These are phyloP conservation scores for Elysia crispata DNA, from an alignment of 2,888 invertebrate genomes.

Conservation along the genomic window DNA sequence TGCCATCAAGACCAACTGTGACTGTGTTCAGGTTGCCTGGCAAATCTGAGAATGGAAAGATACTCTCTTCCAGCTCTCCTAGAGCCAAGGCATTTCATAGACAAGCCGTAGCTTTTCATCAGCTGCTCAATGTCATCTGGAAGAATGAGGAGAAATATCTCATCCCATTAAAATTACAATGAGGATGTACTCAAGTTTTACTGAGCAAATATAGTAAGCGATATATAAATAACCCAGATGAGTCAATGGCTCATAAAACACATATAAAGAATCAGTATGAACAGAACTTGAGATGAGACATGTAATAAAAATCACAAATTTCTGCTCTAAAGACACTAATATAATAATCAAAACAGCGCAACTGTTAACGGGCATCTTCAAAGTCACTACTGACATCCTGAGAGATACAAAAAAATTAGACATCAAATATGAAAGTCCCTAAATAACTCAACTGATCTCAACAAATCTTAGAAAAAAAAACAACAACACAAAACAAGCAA, in stretches of 20 bases:
- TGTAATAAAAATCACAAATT: too few species aligned
- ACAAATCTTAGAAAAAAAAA: neutral
- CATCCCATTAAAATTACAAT: neutral
- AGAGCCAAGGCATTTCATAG: conserved; percentile 82
- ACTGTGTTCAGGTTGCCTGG: neutral
- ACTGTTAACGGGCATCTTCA: too few species aligned
- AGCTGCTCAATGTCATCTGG: conserved; percentile 81
- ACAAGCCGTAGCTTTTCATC: conserved; percentile 82
- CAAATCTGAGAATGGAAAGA: conserved; percentile 88
- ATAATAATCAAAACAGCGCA: too few species aligned
- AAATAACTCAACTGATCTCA: too few species aligned
- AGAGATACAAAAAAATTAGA: too few species aligned
- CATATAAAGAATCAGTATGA: too few species aligned
- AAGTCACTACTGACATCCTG: too few species aligned
- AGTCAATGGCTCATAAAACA: neutral
- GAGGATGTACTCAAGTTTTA: neutral
- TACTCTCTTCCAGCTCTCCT: conserved; percentile 91
- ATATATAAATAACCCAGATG: neutral
- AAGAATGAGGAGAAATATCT: conserved; percentile 50
- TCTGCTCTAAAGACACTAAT: too few species aligned
- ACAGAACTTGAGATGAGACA: too few species aligned
- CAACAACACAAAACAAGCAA: neutral
- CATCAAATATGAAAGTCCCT: too few species aligned
- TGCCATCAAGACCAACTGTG: too few species aligned
- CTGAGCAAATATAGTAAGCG: neutral